Conservation (phyloP, 1,140 invertebrate species). For the Frieseomelitta varia region DNA sequence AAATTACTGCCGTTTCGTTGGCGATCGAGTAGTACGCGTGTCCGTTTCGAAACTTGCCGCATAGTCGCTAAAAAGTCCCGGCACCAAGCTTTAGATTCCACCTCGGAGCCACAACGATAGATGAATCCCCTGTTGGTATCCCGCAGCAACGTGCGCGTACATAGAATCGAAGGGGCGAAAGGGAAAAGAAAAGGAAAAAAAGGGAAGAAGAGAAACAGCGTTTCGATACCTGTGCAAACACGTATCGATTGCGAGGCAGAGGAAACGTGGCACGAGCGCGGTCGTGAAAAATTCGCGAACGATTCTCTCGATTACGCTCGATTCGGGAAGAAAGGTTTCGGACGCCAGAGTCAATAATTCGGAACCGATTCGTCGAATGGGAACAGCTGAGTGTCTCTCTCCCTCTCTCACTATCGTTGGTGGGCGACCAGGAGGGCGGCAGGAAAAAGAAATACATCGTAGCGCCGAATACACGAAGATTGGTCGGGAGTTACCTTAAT, state of each 20-base stretch:
- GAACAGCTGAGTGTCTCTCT: too few relatives aligned
- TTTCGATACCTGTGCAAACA: constrained; percentile 29
- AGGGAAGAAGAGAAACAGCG: not conserved
- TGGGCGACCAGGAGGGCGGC: too few relatives aligned
- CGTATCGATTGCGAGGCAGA: constrained; percentile 3
- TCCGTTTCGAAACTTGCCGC: too few relatives aligned
- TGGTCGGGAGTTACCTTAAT: constrained; percentile 41
- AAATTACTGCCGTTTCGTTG: too few relatives aligned
- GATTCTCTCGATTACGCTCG: constrained; percentile 19
- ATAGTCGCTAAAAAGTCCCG: too few relatives aligned
- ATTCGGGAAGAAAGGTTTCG: not conserved
- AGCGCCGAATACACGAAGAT: constrained; percentile 11
- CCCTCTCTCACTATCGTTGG: too few relatives aligned
- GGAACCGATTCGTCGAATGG: not conserved
- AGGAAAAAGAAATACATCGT: not conserved
- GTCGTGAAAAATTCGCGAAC: constrained; percentile 34
- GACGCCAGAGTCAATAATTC: constrained; percentile 22
- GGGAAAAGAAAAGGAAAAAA: too few relatives aligned
- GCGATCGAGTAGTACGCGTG: too few relatives aligned
- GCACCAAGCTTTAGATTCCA: not conserved
- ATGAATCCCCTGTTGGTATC: constrained; percentile 34
- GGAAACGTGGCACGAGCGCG: too few relatives aligned
- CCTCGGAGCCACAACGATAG: not conserved
- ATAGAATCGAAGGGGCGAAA: not conserved
- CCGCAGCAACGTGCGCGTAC: constrained; percentile 12